Conservation (phyloP, 2,797 vertebrate species). For the Gymnocypris eckloni region DNA sequence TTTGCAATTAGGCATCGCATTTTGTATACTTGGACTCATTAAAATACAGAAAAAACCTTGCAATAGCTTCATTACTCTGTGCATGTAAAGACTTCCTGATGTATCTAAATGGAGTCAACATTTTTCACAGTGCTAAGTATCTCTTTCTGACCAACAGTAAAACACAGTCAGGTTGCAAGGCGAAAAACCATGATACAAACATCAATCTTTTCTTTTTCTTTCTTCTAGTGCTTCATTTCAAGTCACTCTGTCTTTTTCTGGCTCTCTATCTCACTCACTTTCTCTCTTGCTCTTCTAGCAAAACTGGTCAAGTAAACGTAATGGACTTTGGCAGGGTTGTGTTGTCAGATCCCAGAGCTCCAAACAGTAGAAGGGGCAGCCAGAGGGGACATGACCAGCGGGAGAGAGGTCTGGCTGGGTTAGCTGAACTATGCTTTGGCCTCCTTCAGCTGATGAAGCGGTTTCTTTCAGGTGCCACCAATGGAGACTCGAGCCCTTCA, state of each 20-base stretch:
- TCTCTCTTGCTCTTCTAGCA: neutral
- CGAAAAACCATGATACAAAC: neutral
- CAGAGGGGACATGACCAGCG: constrained; percentile 37
- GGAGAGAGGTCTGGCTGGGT: constrained; percentile 49
- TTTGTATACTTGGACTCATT: neutral
- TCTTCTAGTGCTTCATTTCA: neutral
- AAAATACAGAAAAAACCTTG: neutral
- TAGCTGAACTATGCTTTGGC: constrained; percentile 38
- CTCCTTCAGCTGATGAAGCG: constrained; percentile 38
- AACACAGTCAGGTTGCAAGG: neutral
- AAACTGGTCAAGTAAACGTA: constrained; percentile 37
- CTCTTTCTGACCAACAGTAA: neutral
- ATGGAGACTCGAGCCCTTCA: constrained; percentile 7
- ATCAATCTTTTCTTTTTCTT: neutral
- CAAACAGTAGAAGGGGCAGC: constrained; percentile 41
- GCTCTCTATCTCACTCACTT: neutral
- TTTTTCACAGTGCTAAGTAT: neutral
- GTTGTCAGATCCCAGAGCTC: constrained; percentile 44
- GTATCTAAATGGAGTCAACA: neutral
- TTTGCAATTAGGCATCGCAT: neutral
- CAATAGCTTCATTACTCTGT: neutral
- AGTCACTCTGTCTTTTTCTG: neutral
- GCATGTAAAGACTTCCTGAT: neutral
- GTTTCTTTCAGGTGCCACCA: constrained; percentile 23
- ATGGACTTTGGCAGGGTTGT: constrained; percentile 51